phyloP scores from a whole-genome alignment of 2,113 vertebrate genomes.

The Neolamprologus fasciatus region DNA sequence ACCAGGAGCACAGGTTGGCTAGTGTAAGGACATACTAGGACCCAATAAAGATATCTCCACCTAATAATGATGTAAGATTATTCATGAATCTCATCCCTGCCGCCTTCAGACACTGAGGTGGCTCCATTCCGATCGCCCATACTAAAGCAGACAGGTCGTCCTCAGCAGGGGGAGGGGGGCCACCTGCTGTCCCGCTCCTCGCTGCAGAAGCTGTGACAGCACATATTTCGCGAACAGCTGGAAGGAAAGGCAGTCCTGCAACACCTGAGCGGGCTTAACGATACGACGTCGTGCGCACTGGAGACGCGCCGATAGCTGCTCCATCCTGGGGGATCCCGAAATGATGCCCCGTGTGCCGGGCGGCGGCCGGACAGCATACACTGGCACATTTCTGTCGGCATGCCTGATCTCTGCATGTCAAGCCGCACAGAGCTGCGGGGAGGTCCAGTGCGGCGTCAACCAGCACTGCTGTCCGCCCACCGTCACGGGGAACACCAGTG shows the following conservation, averaged over 20 bases:
- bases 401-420: conserved; percentile 59
- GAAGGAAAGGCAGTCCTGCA: background rate
- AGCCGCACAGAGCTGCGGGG: conserved; percentile 72
- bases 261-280: conserved; percentile 16
- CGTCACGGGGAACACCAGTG: conserved; percentile 65
- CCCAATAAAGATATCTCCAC: background rate
- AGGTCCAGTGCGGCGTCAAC: conserved; percentile 74
- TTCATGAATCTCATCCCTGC: conserved; percentile 7
- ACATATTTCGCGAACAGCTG: conserved; percentile 19
- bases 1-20: background rate
- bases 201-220: conserved; percentile 22
- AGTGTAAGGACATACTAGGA: background rate
- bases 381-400: conserved; percentile 54
- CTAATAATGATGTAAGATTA: conserved; percentile 39
- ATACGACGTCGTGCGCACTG: background rate
- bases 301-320: background rate
- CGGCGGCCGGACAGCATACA: conserved; percentile 35
- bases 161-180: background rate
- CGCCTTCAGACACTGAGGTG: background rate
- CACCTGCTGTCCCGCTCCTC: conserved; percentile 45
- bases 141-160: conserved; percentile 32
- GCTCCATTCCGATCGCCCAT: background rate
- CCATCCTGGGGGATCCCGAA: conserved; percentile 1
- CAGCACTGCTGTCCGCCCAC: conserved; percentile 78
- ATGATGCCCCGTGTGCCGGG: conserved; percentile 52